Conservation (phyloP, 1,140 invertebrate genomes). For the Drosophila pectinifera region DNA sequence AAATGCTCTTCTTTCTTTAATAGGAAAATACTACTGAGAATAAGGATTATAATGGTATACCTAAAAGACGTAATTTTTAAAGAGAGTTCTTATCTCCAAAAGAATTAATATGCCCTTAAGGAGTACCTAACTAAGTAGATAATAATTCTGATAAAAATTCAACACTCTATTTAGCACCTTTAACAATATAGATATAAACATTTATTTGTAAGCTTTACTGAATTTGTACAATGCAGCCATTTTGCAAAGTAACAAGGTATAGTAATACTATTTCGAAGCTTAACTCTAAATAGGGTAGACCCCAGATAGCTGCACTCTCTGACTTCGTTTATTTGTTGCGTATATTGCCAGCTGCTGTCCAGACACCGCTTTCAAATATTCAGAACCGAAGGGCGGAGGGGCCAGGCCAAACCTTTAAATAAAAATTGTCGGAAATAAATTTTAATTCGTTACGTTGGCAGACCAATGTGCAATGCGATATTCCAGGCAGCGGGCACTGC, state of each 20-base stretch:
- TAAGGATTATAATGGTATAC: not conserved
- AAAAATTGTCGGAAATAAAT: slow-evolving; percentile 60
- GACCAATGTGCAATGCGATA: slow-evolving; percentile 17
- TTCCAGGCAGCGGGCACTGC: not conserved
- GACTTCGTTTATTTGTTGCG: slow-evolving; percentile 29
- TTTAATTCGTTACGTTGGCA: slow-evolving; percentile 48
- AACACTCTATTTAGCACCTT: no score
- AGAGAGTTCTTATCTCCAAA: no score
- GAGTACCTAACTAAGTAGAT: no score
- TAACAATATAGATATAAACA: not conserved
- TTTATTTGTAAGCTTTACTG: not conserved
- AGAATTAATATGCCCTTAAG: not conserved
- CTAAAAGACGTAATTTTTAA: not conserved
- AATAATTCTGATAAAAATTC: no score
- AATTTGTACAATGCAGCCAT: not conserved
- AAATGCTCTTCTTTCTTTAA: not conserved
- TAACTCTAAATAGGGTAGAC: not conserved
- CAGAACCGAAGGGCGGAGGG: not conserved
- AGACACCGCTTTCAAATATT: slow-evolving; percentile 31
- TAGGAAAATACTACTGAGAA: not conserved
- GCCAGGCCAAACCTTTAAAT: slow-evolving; percentile 41
- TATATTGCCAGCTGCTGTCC: slow-evolving; percentile 30
- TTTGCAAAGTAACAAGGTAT: not conserved
- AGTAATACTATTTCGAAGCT: not conserved
- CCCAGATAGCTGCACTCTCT: slow-evolving; percentile 1